Conservation (phyloP, 2,113 vertebrate species). For the Halcyon senegalensis region DNA sequence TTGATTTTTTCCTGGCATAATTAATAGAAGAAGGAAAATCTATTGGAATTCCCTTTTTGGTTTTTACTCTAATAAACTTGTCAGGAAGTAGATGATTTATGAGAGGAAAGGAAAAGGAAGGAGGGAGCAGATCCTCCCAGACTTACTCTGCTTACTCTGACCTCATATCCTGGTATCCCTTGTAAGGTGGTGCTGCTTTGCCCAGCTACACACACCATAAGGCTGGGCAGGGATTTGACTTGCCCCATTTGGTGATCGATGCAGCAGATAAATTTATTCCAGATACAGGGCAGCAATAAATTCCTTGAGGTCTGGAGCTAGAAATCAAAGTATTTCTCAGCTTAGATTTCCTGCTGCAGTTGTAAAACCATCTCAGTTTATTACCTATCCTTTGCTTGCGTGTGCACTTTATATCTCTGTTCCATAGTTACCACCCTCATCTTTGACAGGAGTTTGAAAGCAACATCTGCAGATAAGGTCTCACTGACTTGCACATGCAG, state of each 20-base stretch:
- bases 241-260: neutral
- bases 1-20: neutral
- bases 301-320: neutral
- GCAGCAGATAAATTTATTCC: neutral
- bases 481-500: neutral
- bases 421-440: neutral
- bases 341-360: neutral
- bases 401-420: neutral
- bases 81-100: neutral
- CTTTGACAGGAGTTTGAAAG: neutral
- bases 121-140: neutral
- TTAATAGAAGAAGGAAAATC: neutral
- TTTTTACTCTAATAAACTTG: neutral
- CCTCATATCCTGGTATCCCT: neutral
- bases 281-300: neutral
- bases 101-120: neutral
- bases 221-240: neutral
- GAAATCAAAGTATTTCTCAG: neutral
- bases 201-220: neutral
- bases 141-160: neutral
- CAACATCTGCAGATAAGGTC: neutral
- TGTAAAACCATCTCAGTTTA: neutral
- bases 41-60: neutral
- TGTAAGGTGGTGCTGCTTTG: neutral
- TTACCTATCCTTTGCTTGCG: neutral